Conservation (phyloP, 23 tunicate species). For the Phallusia fumigata region DNA sequence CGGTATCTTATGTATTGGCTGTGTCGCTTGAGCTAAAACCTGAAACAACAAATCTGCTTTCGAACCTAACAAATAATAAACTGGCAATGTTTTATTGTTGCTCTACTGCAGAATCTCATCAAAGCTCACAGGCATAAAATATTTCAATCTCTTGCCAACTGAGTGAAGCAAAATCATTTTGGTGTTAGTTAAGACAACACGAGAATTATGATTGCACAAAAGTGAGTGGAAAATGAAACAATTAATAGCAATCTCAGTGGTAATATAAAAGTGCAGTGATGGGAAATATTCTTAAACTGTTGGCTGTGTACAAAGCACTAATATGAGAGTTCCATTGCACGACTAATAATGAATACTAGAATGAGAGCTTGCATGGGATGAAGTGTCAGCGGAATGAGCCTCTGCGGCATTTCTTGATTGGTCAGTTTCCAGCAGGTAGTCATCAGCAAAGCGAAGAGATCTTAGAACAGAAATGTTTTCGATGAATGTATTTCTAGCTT, state of each 20-base stretch:
- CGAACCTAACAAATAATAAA: neutral
- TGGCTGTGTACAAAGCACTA: too few species aligned
- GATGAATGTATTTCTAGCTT: too few species aligned
- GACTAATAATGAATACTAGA: neutral
- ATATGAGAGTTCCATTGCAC: neutral
- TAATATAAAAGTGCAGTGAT: constrained; percentile 2
- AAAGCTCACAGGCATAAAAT: neutral
- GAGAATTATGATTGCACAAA: neutral
- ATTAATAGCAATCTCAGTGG: neutral
- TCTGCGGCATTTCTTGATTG: neutral
- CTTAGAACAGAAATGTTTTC: neutral
- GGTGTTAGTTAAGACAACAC: neutral
- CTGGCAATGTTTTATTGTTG: constrained; percentile 11
- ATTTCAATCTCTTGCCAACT: neutral
- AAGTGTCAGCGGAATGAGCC: neutral
- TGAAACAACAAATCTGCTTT: too few species aligned
- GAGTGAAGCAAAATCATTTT: too few species aligned
- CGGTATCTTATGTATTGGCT: too few species aligned
- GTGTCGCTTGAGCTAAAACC: too few species aligned
- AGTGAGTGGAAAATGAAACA: neutral
- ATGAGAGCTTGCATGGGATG: neutral
- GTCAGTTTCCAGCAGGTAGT: constrained; percentile 7
- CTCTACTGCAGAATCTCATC: neutral
- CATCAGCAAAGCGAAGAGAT: neutral
- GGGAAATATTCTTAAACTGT: neutral